Evolutionary conservation across 2,888 invertebrate species (phyloP).

Genomic region (Eupithecia pulchellata): DNA sequence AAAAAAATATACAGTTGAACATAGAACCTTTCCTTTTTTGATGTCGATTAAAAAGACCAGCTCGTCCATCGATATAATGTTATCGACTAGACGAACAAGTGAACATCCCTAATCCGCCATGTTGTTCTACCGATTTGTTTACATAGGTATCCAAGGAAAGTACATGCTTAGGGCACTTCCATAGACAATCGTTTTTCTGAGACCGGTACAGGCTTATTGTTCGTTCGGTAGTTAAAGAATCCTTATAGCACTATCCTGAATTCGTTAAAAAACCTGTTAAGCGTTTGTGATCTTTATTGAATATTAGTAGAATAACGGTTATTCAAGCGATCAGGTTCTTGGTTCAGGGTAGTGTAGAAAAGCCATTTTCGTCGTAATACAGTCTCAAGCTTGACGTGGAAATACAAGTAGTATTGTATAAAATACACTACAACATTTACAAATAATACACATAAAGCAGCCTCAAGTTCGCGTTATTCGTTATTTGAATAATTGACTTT

Average conservation of each 20-base stretch:
- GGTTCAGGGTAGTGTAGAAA: background rate
- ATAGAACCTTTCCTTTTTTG: no score
- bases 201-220: background rate
- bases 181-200: no score
- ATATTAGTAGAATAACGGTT: background rate
- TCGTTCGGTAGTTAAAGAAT: background rate
- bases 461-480: slow-evolving; percentile 24
- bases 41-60: no score
- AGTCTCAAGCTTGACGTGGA: background rate
- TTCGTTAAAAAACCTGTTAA: background rate
- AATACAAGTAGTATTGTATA: background rate
- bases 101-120: no score
- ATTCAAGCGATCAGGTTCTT: background rate
- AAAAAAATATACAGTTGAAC: no score
- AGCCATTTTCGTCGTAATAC: background rate
- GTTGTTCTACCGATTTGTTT: no score
- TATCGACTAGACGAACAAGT: no score
- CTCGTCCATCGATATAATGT: no score
- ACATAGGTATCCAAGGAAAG: no score
- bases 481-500: slow-evolving; percentile 26
- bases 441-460: slow-evolving; percentile 18
- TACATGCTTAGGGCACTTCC: no score
- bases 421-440: slow-evolving; percentile 16
- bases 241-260: background rate
- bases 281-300: background rate